A percentile compares a stretch with the other conserved stretches of the same genome.
Conservation (phyloP, 2,797 vertebrate genomes). For the Alectoris magna region DNA sequence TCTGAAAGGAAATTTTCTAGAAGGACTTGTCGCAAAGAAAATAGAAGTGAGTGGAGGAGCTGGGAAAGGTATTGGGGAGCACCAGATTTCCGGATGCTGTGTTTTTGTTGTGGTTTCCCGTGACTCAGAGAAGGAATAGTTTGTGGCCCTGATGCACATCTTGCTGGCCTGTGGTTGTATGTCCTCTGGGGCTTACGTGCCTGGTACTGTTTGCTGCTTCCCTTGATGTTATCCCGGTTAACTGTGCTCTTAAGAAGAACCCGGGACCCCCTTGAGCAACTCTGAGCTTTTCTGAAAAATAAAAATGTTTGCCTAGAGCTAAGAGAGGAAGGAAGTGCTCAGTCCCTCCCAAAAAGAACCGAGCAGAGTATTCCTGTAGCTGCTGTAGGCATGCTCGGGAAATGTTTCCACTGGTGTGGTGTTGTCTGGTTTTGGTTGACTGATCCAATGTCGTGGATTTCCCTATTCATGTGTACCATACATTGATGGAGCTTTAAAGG, state of each 20-base stretch:
- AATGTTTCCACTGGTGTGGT: background rate
- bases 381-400: background rate
- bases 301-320: background rate
- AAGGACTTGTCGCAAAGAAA: background rate
- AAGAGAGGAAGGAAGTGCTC: background rate
- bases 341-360: background rate
- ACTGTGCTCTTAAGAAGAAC: background rate
- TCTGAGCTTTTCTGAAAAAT: background rate
- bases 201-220: background rate
- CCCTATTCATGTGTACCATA: accelerated
- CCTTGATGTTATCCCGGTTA: background rate
- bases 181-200: background rate
- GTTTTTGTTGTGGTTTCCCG: constrained; percentile 36
- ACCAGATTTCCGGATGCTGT: background rate
- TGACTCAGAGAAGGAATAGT: constrained; percentile 51
- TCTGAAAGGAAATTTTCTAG: background rate
- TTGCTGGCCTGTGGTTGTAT: constrained; percentile 15
- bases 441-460: background rate
- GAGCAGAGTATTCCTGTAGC: background rate
- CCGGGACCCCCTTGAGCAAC: background rate
- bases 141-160: background rate
- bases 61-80: constrained; percentile 4
- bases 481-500: background rate
- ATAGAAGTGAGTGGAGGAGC: background rate
- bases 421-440: background rate